Conservation (phyloP, 2,888 invertebrate species). For the Drosophila recens region DNA sequence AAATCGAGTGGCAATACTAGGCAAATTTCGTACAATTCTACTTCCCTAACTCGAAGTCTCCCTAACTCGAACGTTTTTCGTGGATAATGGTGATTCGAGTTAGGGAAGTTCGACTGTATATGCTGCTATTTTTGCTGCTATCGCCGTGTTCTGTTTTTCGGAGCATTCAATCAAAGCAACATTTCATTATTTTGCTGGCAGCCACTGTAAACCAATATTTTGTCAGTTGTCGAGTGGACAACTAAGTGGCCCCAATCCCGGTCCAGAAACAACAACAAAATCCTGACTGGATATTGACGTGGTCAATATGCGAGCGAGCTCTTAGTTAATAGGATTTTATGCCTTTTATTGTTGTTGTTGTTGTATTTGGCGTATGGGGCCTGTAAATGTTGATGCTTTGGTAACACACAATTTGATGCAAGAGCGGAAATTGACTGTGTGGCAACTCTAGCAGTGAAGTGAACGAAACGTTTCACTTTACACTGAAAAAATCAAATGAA, state of each 20-base stretch:
- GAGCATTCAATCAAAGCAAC: slow-evolving; percentile 63
- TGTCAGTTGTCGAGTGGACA: slow-evolving; percentile 39
- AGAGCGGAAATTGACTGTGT: slow-evolving; percentile 58
- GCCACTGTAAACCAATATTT: slow-evolving; percentile 57
- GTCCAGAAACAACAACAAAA: neutral
- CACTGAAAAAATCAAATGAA: too few relatives aligned
- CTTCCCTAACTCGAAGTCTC: too few relatives aligned
- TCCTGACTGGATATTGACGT: slow-evolving; percentile 9
- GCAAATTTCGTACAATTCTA: too few relatives aligned
- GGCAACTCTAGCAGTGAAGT: slow-evolving; percentile 12
- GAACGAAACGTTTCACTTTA: too few relatives aligned
- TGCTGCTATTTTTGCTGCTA: neutral
- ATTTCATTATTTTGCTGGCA: slow-evolving; percentile 62
- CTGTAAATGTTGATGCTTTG: slow-evolving; percentile 14
- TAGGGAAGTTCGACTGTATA: too few relatives aligned
- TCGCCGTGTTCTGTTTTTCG: slow-evolving; percentile 9
- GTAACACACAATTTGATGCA: slow-evolving; percentile 20
- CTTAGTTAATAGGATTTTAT: slow-evolving; percentile 62
- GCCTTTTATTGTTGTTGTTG: slow-evolving; percentile 29
- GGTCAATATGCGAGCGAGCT: slow-evolving; percentile 16
- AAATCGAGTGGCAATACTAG: too few relatives aligned
- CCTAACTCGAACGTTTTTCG: too few relatives aligned
- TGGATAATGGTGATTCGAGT: too few relatives aligned
- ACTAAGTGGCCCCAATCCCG: neutral
- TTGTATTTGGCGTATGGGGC: slow-evolving; percentile 2